Evolutionary conservation across 64 coral and sea anemone genomes (phyloP).

Genomic region (Cladopsammia gracilis): DNA sequence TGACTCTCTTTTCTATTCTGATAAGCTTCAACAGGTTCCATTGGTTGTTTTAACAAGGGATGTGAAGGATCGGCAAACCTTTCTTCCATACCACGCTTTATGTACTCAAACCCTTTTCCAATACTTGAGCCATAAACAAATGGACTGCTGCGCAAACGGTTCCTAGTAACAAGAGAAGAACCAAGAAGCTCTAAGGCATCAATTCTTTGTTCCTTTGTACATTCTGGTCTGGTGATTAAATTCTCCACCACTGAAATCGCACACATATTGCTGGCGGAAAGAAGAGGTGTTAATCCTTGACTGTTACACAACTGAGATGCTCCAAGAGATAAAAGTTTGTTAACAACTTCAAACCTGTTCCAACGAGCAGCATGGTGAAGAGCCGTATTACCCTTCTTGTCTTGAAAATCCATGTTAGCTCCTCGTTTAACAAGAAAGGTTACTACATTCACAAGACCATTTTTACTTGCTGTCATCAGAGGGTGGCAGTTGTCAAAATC

Average conservation of each 20-base stretch:
- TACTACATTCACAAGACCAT: no score
- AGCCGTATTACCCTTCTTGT: not conserved
- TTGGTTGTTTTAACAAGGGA: not conserved
- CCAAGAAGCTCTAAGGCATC: conserved; percentile 52
- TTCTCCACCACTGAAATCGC: conserved; percentile 45
- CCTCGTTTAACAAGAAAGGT: no score
- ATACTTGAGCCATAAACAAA: not conserved
- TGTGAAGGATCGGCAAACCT: not conserved
- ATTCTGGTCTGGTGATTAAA: conserved; percentile 10
- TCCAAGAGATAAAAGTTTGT: not conserved
- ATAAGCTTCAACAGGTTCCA: conserved; percentile 5
- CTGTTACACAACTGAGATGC: conserved; percentile 18
- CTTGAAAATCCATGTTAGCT: no score
- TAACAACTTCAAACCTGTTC: no score
- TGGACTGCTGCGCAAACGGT: no score
- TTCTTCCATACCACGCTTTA: conserved; percentile 24
- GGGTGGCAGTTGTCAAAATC: no score
- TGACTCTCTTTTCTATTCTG: conserved; percentile 53
- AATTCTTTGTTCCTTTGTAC: conserved; percentile 26
- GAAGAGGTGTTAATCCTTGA: conserved; percentile 47
- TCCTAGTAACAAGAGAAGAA: conserved; percentile 37
- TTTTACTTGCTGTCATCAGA: no score
- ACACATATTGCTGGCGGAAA: conserved; percentile 39
- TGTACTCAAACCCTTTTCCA: conserved; percentile 3
- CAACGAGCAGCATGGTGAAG: not conserved